Base-by-base conservation (phyloP, 2,797 vertebrate genomes). In the Peromyscus attwateri region DNA sequence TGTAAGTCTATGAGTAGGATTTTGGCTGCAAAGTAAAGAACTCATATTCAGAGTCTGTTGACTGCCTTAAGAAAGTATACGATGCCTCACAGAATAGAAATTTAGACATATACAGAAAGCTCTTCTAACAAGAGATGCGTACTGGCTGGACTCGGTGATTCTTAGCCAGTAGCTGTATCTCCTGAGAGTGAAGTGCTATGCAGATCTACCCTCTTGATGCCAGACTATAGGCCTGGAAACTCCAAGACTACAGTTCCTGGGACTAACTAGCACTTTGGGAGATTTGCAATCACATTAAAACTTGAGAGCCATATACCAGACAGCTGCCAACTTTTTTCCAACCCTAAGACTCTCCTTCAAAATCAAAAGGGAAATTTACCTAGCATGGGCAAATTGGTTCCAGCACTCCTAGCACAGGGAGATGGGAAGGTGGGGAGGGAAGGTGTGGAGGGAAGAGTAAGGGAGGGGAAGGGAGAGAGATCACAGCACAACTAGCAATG, bases 241-340 rank as follows among this genome's bases (percentile, higher is more conserved):
- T 27, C 70, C 4, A 77, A 89, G 82, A 81, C 46, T 37, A 70
- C 66, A 79, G 31, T 76, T 85, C 81, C 87, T 66, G n/a, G 37
- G 81, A 89, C 64, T 66, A 84, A 77, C 43, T 81, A 71, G 68
- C 10, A 76, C 27, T 87, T 81, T n/a, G 27, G 7, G 31, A 76
- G 87, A 92, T 89, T 66, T 2, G 0, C 0, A 75, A 57, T 64
- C 7, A 57, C 6, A 37, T 43, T 62, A 70, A 79, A 76, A 71
- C 83, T 91, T 70, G 12, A 95, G 40, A 94, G 91, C 70, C 40
- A 57, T 31, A n/a, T 94, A 57, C 37, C 40, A 60, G 71, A 94
- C 23, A 87, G 60, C 25, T 31, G 82, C 94, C 79, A 91, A 83
- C 95, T 95, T 89, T 95, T 64, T 43, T 66, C 31, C 46, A 68